Conservation (phyloP, 2,888 invertebrate species). For the Tiphia femorata region DNA sequence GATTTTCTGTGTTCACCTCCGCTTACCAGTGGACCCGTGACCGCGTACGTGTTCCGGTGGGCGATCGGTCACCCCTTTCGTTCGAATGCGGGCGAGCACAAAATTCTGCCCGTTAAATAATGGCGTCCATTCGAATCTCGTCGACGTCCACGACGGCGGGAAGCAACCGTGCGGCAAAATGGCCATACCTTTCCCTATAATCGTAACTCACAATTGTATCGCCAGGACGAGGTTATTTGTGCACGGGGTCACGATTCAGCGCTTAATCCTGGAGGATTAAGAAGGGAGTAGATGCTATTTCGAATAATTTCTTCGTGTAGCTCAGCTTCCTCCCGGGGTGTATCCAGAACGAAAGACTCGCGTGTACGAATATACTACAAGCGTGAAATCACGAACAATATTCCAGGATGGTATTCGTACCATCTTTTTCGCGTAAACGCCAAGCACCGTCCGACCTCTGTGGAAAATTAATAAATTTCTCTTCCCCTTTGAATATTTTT, state of each 20-base stretch:
- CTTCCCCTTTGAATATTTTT: no score
- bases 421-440: no score
- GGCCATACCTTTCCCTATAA: conserved; percentile 7
- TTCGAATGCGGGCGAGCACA: conserved; percentile 13
- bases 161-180: conserved; percentile 1
- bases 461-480: no score
- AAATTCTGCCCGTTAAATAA: conserved; percentile 36
- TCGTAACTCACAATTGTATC: conserved; percentile 12
- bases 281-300: not conserved
- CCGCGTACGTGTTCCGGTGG: not conserved
- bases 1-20: no score
- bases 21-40: no score
- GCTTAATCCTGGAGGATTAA: not conserved
- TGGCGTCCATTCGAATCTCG: conserved; percentile 18
- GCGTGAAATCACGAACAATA: not conserved
- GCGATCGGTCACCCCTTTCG: not conserved
- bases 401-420: no score
- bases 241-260: not conserved
- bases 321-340: no score
- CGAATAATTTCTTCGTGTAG: not conserved
- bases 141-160: no score
- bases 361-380: not conserved
- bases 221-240: conserved; percentile 14
- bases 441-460: no score
- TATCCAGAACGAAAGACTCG: not conserved